Percentiles rank a stretch among this genome's conserved stretches.
These are phyloP conservation scores for Otolemur crassicaudatus DNA, from an alignment of 2,797 vertebrate species.

Conservation along the genomic window DNA sequence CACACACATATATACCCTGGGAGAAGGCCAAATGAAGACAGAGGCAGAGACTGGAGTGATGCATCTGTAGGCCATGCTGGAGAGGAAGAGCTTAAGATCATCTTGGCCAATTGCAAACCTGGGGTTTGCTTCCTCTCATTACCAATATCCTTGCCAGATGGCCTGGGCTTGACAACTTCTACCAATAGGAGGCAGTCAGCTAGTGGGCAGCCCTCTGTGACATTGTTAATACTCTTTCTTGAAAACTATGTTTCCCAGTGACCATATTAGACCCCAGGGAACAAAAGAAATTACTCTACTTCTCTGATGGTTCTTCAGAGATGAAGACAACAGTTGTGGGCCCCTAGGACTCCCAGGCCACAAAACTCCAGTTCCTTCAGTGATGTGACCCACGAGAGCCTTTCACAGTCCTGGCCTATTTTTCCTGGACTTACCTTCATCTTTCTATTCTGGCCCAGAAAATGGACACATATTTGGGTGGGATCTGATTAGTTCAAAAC, in stretches of 20 bases:
- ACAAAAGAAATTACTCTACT: not conserved
- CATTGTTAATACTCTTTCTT: not conserved
- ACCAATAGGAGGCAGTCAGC: not conserved
- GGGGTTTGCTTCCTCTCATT: not conserved
- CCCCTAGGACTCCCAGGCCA: not conserved
- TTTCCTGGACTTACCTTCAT: not conserved
- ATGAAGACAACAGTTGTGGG: not conserved
- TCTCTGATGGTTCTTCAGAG: not conserved
- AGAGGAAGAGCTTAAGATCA: not conserved
- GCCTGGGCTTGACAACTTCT: not conserved
- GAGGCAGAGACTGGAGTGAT: not conserved
- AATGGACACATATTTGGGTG: not conserved
- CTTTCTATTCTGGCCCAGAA: slow-evolving; percentile 7
- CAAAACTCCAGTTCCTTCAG: not conserved
- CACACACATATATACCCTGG: no score
- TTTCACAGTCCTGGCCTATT: not conserved
- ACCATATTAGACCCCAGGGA: not conserved
- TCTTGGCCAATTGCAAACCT: not conserved
- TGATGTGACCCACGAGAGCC: not conserved
- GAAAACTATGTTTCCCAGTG: slow-evolving; percentile 20
- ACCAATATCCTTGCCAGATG: not conserved
- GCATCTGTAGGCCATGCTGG: not conserved
- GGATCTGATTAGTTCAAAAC: not conserved
- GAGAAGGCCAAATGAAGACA: not conserved
- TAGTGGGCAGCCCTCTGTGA: not conserved